Evolutionary conservation across 2,888 invertebrate species (phyloP), one percentile per base, ranked within the genome.

Genomic region (Drosophila paranaensis): DNA sequence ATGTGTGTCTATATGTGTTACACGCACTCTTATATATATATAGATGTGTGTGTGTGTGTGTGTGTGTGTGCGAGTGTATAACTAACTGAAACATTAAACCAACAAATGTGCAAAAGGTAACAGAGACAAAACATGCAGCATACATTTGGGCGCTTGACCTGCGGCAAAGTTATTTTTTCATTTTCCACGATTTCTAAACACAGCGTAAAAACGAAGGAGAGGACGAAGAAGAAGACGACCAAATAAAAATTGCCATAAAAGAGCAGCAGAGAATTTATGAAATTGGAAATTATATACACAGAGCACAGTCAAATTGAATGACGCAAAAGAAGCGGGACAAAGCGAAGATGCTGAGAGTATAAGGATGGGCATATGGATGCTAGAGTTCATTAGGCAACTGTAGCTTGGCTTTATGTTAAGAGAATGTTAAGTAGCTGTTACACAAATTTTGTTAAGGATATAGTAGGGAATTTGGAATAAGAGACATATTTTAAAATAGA

Each of bases 151-250:
- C 67, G 69, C 60, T 71, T 78, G 78, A 75, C 92, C 90, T 72
- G 78, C 61, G 88, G 92, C 92, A 92, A 92, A 91, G 91, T 92
- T 92, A 88, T 92, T 90, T 89, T 92, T 91, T 90, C 88, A 92
- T 92, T 91, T 83, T 73, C 79, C 78, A 80, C 86, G 86, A 91
- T 88, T 91, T 90, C 90, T 91, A 91, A 91, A 85, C 83, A 79
- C 75, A 56, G 58, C 43, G 33, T 14, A 42, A 43, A 25, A 56
- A 43, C 13, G 33, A 66, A 55, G 6, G 54, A 56, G 43, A 62
- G 33, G 11, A 61, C 48, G 50, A 27, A 27, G 27, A 3, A 6
- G 50, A 64, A 14, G n/a, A 61, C 54, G 45, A 45, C 20, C 60
- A 45, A 46, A 54, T 54, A 27, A 50, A 51, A 25, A 43, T 11